phyloP scores from a whole-genome alignment of 2,113 vertebrate species.

The Oreochromis niloticus region DNA sequence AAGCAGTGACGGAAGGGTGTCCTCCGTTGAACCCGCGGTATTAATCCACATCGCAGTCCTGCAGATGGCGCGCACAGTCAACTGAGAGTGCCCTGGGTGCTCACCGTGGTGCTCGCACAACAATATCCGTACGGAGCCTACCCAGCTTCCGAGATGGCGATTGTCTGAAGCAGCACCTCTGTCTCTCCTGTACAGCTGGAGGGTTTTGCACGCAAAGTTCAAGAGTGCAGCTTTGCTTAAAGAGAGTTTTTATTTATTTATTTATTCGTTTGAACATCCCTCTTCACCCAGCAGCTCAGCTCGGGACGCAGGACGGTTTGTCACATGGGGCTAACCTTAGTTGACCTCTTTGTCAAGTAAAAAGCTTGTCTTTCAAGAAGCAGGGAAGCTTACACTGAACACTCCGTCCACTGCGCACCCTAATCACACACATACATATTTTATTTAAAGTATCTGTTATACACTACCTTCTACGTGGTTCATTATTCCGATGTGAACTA shows the following conservation, averaged over 20 bases:
- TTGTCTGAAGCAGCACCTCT: slow-evolving; percentile 40
- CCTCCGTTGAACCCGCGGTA: slow-evolving; percentile 68
- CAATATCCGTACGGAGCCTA: slow-evolving; percentile 18
- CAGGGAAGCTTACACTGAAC: not conserved
- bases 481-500: slow-evolving; percentile 67
- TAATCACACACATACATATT: slow-evolving; percentile 24
- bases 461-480: slow-evolving; percentile 18
- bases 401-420: not conserved
- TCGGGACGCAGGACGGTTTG: not conserved
- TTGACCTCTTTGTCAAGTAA: slow-evolving; percentile 51
- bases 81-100: slow-evolving; percentile 21
- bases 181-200: slow-evolving; percentile 7
- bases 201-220: slow-evolving; percentile 27
- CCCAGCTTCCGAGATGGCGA: slow-evolving; percentile 39
- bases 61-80: slow-evolving; percentile 69
- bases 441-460: slow-evolving; percentile 16
- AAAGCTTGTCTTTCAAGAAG: not conserved
- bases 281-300: not conserved
- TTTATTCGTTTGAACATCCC: not conserved
- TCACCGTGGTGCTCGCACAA: slow-evolving; percentile 23
- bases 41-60: slow-evolving; percentile 51
- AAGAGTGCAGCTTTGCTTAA: slow-evolving; percentile 6
- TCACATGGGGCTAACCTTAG: slow-evolving; percentile 31
- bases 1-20: slow-evolving; percentile 69
- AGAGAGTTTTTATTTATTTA: not conserved